phyloP scores from a whole-genome alignment of 2,888 invertebrate species.

The Ectemnius cavifrons region DNA sequence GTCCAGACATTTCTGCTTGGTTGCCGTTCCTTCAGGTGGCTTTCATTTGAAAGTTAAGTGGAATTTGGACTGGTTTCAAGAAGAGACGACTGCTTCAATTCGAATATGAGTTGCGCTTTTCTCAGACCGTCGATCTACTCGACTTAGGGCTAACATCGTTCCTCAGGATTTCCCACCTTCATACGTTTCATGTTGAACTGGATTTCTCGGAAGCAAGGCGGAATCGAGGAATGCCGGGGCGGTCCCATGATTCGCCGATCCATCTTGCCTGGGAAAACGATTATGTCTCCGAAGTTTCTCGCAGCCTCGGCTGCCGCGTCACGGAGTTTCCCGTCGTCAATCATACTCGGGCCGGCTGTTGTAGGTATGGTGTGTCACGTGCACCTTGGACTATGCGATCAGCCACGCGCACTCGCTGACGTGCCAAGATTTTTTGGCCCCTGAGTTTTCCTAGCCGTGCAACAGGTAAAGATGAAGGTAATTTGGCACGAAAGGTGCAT shows the following conservation, averaged over 20 bases:
- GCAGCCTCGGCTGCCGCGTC: not conserved
- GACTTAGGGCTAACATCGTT: not conserved
- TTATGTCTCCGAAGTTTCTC: slow-evolving; percentile 9
- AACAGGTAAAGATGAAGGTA: slow-evolving; percentile 42
- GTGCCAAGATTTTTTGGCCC: slow-evolving; percentile 41
- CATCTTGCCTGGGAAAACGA: slow-evolving; percentile 9
- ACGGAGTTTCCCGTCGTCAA: slow-evolving; percentile 15
- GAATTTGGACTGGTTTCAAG: slow-evolving; percentile 25
- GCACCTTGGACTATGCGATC: not conserved
- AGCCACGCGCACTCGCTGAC: slow-evolving; percentile 7
- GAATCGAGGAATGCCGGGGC: slow-evolving; percentile 10
- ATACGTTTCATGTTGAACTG: not conserved
- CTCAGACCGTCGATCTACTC: not conserved
- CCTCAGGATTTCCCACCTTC: not conserved
- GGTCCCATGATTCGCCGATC: slow-evolving; percentile 13
- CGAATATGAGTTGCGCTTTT: slow-evolving; percentile 24
- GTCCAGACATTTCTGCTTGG: slow-evolving; percentile 25
- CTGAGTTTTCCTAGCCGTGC: slow-evolving; percentile 22
- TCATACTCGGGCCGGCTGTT: slow-evolving; percentile 15
- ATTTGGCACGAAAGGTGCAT: slow-evolving; percentile 12
- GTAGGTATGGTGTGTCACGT: slow-evolving; percentile 9
- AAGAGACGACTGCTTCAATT: slow-evolving; percentile 27
- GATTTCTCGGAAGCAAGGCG: not conserved
- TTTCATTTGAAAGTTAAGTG: slow-evolving; percentile 46
- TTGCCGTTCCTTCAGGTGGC: slow-evolving; percentile 18